Evolutionary conservation across 2,113 vertebrate species (phyloP), one percentile per base, ranked within the genome.

Genomic region (Plestiodon gilberti): DNA sequence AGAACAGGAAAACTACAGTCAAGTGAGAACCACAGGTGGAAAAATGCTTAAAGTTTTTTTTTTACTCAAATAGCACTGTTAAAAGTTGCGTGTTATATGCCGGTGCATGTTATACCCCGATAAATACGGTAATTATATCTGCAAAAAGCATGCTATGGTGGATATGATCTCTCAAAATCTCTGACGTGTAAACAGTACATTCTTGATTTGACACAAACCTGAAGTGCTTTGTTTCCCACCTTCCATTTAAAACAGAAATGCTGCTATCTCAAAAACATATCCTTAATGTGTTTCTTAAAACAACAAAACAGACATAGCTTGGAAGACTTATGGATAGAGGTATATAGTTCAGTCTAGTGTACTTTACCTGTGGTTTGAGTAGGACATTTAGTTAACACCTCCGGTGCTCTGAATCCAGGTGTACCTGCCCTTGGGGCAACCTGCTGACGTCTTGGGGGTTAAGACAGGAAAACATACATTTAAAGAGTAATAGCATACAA

Each of bases 371-470:
- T 98, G 75, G 98, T 98, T 91, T 99, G 99, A 93, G 97, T 96
- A 25, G 98, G 98, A 88, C 98, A 99, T 93, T 99, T 99, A 0
- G 97, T 98, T 86, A 99, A 95, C 77, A 99, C 98, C 89, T 99
- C 98, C 59, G 99, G 99, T 59, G 99, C 98, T 96, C 99, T 97
- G 93, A 99, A 99, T 84, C 99, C 99, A 6, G 99, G 98, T 8
- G 99, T 99, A 71, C 99, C 99, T 84, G 98, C 98, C 84, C 99
- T 95, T 48, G 99, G 98, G 65, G 99, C 99, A 89, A 98, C 97
- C 95, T 99, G 99, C 65, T 98, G 98, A 91, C 96, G 96, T 91
- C 98, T 98, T 94, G 85, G 35, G 59, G 33, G 38, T 92, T 13
- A 57, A 78, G 23, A 82, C 11, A 82, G 92, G 14, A 55, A 61